Base-by-base conservation (phyloP, 2,113 vertebrate genomes). In the Triplophysa siluroides region DNA sequence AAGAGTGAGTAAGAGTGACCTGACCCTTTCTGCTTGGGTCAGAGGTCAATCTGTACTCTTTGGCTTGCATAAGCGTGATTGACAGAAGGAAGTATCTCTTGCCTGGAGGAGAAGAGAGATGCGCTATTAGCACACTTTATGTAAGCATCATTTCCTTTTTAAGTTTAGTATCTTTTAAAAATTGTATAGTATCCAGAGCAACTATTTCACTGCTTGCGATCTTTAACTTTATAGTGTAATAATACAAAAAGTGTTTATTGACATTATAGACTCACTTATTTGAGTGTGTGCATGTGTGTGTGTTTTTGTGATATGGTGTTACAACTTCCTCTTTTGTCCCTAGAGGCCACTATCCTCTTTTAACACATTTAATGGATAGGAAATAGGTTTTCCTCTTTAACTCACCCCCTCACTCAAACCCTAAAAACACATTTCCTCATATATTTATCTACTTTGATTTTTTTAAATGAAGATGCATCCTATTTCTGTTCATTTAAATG, bases 71-170 rank as follows among this genome's bases (percentile, higher is more conserved):
- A 68, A 29, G 71, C 47, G 29, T 81, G 84, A 85, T 13, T 77
- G 79, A 81, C 78, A 79, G 29, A 60, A 79, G 84, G 84, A 81
- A 79, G 82, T 81, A 68, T 82, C 66, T 81, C 62, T 83, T 79
- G 83, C 80, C 72, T 45, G 23, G 72, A 83, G 79, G 79, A 83
- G 76, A 61, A 83, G 79, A 50, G 45, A 65, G 75, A 78, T 77
- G 62, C 50, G 67, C 71, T 81, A 23, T 65, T 76, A 23, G 66
- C 54, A 58, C 19, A 21, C n/a, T 21, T 8, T 1, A 9, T 8
- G n/a, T 21, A 61, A 43, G 29, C 2, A 3, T 10, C 3, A 74
- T 74, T 74, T 61, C 33, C 21, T 6, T 0, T 52, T 52, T 54
- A 4, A 54, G 14, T 54, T 54, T 18, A 7, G 6, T 38, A 54